Base-by-base conservation (phyloP, 2,113 vertebrate genomes). In the Polypterus senegalus region DNA sequence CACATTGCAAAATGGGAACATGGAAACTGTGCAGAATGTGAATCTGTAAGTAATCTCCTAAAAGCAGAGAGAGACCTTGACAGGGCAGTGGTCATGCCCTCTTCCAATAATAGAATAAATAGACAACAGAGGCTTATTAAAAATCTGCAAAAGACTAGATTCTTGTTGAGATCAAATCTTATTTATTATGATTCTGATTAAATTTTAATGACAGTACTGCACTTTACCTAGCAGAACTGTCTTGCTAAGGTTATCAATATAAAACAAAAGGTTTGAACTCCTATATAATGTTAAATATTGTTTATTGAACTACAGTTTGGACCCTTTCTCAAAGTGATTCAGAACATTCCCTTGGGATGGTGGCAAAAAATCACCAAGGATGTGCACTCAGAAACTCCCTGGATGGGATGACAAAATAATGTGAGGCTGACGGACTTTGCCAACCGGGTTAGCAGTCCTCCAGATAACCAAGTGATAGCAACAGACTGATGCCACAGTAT, bases 1-100 rank as follows among this genome's bases (percentile, higher is more conserved):
- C 9, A 4, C 10, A 3, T 1, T 6, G 10, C 4, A 4, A 45
- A 1, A 4, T 64, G 63, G 63, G 49, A 64, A 46, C 44, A 64
- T 58, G 63, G 57, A 47, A 64, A 64, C 57, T 64, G 63, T 27
- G 49, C 57, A 47, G 63, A 64, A 60, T 64, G 63, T 44, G 57
- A 64, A 47, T 45, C 57, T n/a, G 44, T 59, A 45, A 64, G 63
- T 51, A 64, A 64, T n/a, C 7, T 64, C 3, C 63, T 64, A 2
- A 59, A 64, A 6, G 57, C 49, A 48, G 63, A 64, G 43, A 7
- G 2, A 10, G 8, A 5, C 4, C 3, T 64, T 8, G 9, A 48
- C 48, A 58, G 47, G 9, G 27, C 49, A 58, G 63, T 64, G 44
- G 48, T 4, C 10, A n/a, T 47, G 6, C 3, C 46, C 6, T 47